phyloP scores from a whole-genome alignment of 2,797 vertebrate species.

The Tragopan temminckii region DNA sequence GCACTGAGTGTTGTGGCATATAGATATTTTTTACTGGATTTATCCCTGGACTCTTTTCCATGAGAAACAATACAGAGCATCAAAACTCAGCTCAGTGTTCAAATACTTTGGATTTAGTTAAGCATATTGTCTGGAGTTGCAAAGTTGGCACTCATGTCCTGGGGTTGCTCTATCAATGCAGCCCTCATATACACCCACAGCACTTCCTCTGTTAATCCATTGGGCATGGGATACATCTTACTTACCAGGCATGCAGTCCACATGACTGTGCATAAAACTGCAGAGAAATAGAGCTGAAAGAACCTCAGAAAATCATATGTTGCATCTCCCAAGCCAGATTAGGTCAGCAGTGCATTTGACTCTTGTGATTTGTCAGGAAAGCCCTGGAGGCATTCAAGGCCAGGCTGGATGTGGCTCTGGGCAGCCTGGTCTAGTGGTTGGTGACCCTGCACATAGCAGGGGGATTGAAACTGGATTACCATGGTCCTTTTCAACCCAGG shows the following conservation, averaged over 20 bases:
- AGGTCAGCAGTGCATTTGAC: rapidly evolving
- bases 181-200: neutral
- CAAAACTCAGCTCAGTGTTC: neutral
- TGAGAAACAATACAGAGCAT: neutral
- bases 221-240: rapidly evolving
- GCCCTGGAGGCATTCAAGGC: no score
- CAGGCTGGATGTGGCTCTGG: no score
- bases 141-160: neutral
- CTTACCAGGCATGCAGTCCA: neutral
- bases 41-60: neutral
- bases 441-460: no score
- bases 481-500: no score
- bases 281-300: neutral
- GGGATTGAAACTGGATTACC: no score
- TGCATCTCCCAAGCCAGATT: neutral
- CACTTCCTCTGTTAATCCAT: neutral
- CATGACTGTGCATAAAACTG: neutral
- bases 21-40: neutral
- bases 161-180: neutral
- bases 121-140: neutral
- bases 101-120: neutral
- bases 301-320: neutral
- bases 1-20: neutral
- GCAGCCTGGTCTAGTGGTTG: no score
- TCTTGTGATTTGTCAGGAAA: neutral